phyloP scores from a whole-genome alignment of 2,888 invertebrate species.

The Nineta flava region DNA sequence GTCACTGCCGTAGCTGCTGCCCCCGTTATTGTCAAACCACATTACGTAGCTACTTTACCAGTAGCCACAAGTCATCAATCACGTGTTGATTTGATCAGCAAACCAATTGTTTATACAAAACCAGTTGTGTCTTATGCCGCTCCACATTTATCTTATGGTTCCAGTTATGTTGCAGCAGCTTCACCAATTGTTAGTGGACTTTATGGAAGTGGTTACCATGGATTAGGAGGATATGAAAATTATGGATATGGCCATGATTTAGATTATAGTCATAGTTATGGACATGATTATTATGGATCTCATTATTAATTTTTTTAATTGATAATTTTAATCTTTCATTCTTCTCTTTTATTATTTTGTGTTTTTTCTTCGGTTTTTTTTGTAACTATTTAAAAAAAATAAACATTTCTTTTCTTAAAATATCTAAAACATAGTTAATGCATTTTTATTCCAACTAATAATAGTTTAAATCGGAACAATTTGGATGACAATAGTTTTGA shows the following conservation, averaged over 20 bases:
- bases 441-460: too few species aligned
- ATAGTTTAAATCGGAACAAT: too few species aligned
- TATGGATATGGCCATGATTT: not conserved
- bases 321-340: too few species aligned
- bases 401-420: too few species aligned
- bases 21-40: slow-evolving; percentile 13
- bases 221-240: not conserved
- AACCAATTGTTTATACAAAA: slow-evolving; percentile 13
- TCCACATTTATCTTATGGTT: not conserved
- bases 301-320: not conserved
- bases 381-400: too few species aligned
- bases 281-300: not conserved
- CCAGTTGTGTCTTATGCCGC: slow-evolving; percentile 13
- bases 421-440: too few species aligned
- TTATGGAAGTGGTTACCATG: not conserved
- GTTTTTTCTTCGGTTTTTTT: too few species aligned
- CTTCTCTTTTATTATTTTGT: too few species aligned
- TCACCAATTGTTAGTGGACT: not conserved
- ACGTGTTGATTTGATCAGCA: slow-evolving; percentile 13
- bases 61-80: slow-evolving; percentile 16
- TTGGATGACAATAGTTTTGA: too few species aligned
- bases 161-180: too few species aligned
- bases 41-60: slow-evolving; percentile 16
- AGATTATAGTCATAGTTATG: not conserved
- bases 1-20: slow-evolving; percentile 15